A percentile compares a stretch with the other conserved stretches of the same genome.
Conservation (phyloP, 2,113 vertebrate genomes). For the Mystacornis crossleyi region DNA sequence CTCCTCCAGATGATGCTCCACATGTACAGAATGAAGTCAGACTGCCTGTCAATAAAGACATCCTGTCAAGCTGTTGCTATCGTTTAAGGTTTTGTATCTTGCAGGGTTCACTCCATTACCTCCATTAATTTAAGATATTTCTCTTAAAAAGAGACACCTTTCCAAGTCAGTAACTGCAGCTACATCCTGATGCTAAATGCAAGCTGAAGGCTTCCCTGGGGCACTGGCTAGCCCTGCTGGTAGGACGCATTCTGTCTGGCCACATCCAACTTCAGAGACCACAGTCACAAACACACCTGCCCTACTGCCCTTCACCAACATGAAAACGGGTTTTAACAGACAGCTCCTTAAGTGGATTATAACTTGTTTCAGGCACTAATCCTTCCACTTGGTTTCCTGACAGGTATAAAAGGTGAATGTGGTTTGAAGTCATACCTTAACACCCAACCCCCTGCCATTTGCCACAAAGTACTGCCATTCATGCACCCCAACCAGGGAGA, state of each 20-base stretch:
- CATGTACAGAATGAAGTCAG: neutral
- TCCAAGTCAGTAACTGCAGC: neutral
- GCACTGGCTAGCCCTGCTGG: neutral
- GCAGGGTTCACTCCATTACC: neutral
- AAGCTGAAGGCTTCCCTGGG: neutral
- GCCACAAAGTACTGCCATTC: neutral
- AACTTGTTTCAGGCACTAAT: neutral
- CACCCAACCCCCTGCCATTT: neutral
- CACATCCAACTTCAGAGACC: neutral
- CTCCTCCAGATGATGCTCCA: neutral
- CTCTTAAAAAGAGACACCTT: neutral
- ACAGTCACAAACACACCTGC: neutral
- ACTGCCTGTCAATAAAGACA: neutral
- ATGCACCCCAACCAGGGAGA: neutral
- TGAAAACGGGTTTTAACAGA: neutral
- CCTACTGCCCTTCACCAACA: neutral
- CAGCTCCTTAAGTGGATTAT: neutral
- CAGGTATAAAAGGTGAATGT: neutral
- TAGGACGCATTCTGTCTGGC: neutral
- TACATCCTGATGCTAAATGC: neutral
- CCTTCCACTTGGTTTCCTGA: neutral
- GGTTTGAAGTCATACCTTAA: neutral
- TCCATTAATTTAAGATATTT: neutral
- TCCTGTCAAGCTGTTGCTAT: neutral
- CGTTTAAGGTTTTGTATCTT: neutral